Evolutionary conservation across 2,797 vertebrate species (phyloP), one percentile per base, ranked within the genome.

Genomic region (Gobionotothen gibberifrons): DNA sequence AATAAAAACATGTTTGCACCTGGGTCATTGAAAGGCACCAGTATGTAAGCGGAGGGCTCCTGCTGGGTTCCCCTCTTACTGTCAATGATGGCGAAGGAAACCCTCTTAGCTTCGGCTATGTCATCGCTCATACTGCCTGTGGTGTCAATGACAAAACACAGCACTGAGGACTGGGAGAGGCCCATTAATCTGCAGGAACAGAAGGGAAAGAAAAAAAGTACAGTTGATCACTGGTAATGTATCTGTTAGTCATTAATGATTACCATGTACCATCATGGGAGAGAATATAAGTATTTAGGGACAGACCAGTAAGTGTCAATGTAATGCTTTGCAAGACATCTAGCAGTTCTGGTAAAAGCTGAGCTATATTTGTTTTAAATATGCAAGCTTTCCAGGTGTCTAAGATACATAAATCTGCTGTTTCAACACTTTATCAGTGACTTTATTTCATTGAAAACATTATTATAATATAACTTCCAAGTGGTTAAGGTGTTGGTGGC

Each of bases 131-230:
- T 93, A 16, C 86, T 93, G 42, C 92, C 87, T 5, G 92, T 94
- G 49, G 90, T 94, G 85, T 94, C 94, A 5, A 95, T 91, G 22
- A 94, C 93, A 66, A 94, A 92, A 79, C 90, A 93, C 64, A 95
- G 36, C 29, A 81, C 87, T 6, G 90, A 52, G 26, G 89, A 83
- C 55, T 90, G 88, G 14, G 79, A 87, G 39, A 94, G 78, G 10
- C 90, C 94, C 86, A 94, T 85, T 59, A 94, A 53, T 61, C 93
- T 94, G 73, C 0, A 1, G 47, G 17, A 72, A 53, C 48, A n/a
- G 6, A 10, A 75, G 16, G 59, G 0, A 61, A 6, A 68, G 17
- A 29, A 43, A 17, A 40, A 1, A 14, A 3, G 51, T 10, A 1
- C 10, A 47, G 40, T n/a, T 21, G 54, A 57, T 42, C 29, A 11